A percentile compares a stretch with the other conserved stretches of the same genome.
Evolutionary conservation across 2,113 vertebrate species (phyloP).

Genomic region (Aegithalos caudatus): DNA sequence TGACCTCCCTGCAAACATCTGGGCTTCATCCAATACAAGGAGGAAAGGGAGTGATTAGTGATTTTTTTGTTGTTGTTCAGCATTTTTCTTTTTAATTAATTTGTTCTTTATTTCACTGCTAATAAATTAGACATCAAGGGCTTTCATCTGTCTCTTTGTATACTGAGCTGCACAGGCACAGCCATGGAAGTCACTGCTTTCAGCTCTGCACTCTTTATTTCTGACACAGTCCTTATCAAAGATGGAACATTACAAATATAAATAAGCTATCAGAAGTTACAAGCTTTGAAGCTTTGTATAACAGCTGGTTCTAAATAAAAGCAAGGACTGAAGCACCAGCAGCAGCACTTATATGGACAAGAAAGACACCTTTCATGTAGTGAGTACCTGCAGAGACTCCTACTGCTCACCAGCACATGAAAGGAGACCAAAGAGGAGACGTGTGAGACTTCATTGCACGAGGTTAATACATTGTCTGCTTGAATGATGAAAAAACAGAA

Average conservation of each 20-base stretch:
- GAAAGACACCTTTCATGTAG: constrained; percentile 51
- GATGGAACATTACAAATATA: not conserved
- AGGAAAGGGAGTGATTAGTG: not conserved
- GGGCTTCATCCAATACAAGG: not conserved
- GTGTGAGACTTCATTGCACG: not conserved
- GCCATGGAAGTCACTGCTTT: not conserved
- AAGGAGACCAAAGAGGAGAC: not conserved
- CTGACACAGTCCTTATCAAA: not conserved
- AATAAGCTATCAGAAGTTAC: not conserved
- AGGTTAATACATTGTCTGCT: constrained; percentile 1
- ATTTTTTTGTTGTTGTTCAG: not conserved
- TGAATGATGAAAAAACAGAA: not conserved
- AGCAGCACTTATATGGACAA: not conserved
- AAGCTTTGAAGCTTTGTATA: constrained; percentile 23
- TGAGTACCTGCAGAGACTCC: not conserved
- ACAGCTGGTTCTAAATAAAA: constrained; percentile 4
- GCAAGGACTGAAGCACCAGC: not conserved
- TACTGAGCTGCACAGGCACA: not conserved
- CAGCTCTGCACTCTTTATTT: not conserved
- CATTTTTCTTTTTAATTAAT: not conserved
- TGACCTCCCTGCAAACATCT: not conserved
- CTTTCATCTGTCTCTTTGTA: not conserved
- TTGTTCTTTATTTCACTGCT: not conserved
- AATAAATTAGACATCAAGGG: not conserved
- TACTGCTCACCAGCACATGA: constrained; percentile 5